Evolutionary conservation across 2,888 invertebrate species (phyloP).

Genomic region (Amphipoea oculea): DNA sequence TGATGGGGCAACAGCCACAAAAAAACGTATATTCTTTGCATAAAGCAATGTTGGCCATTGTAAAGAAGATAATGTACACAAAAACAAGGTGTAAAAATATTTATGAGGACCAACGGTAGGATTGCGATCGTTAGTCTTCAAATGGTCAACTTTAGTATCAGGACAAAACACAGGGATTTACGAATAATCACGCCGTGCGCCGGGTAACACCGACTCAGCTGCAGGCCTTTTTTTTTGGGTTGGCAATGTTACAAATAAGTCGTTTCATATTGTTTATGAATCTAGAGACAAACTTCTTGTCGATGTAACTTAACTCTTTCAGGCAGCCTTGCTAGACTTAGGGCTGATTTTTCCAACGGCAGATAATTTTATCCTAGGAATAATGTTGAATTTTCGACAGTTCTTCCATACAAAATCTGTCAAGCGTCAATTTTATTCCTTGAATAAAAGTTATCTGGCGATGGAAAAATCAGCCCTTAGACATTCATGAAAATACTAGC

Average conservation of each 20-base stretch:
- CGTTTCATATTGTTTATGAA: not conserved
- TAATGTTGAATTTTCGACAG: no score
- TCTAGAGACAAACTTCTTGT: not conserved
- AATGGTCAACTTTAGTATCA: slow-evolving; percentile 47
- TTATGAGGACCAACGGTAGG: slow-evolving; percentile 30
- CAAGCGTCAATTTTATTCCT: no score
- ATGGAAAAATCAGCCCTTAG: no score
- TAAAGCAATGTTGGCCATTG: slow-evolving; percentile 15
- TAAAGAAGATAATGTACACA: slow-evolving; percentile 23
- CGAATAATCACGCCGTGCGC: slow-evolving; percentile 36
- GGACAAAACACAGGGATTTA: slow-evolving; percentile 45
- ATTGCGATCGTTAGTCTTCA: slow-evolving; percentile 56
- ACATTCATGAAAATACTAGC: no score
- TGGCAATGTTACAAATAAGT: not conserved
- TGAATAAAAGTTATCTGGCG: no score
- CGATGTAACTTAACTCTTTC: not conserved
- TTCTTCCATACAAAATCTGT: no score
- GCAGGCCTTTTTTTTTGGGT: slow-evolving; percentile 31
- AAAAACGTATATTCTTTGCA: slow-evolving; percentile 5
- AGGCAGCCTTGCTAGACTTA: no score
- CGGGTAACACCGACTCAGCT: slow-evolving; percentile 2
- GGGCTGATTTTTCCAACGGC: no score
- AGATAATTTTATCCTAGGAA: no score
- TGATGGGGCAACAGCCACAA: not conserved
- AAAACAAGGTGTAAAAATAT: slow-evolving; percentile 40